These are phyloP conservation scores for Sciurus vulgaris DNA, from an alignment of 2,797 vertebrate species.

Conservation along the genomic window DNA sequence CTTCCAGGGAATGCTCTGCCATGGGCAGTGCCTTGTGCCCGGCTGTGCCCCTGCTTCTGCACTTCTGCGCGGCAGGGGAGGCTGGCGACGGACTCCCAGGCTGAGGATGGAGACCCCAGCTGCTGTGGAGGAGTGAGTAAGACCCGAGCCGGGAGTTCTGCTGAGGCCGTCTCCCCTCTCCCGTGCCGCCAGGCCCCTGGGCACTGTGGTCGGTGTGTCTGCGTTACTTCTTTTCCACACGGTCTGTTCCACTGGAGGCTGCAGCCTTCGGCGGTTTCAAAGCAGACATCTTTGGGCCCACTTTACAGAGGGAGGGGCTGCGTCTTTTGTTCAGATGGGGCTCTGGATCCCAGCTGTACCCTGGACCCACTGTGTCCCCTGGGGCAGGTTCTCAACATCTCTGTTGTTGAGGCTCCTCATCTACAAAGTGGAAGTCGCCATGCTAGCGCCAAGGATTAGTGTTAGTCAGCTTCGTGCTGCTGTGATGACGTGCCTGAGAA, in stretches of 20 bases:
- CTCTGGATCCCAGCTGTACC: not conserved
- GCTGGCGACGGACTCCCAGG: too few relatives aligned
- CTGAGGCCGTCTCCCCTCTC: not conserved
- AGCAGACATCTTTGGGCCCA: not conserved
- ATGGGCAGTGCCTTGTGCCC: not conserved
- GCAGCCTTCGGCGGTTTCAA: not conserved
- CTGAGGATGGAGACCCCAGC: not conserved
- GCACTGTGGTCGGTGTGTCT: not conserved
- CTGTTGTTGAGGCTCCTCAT: not conserved
- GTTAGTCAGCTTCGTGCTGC: not conserved
- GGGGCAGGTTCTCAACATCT: not conserved
- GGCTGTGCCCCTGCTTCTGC: not conserved
- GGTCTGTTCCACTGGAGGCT: not conserved
- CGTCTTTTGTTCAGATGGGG: not conserved
- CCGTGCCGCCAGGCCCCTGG: accelerated
- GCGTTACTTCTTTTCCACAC: not conserved
- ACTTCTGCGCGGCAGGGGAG: not conserved
- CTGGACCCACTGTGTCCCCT: not conserved
- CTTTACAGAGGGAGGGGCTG: not conserved
- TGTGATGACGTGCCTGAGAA: not conserved
- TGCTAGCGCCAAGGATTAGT: too few relatives aligned
- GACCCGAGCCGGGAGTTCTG: not conserved
- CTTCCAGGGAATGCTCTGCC: not conserved
- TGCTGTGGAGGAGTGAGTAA: not conserved
- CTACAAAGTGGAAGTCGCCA: not conserved